phyloP scores from a whole-genome alignment of 30 jellyfish, hydroid and myxozoan species.

The Rhopilema esculentum region DNA sequence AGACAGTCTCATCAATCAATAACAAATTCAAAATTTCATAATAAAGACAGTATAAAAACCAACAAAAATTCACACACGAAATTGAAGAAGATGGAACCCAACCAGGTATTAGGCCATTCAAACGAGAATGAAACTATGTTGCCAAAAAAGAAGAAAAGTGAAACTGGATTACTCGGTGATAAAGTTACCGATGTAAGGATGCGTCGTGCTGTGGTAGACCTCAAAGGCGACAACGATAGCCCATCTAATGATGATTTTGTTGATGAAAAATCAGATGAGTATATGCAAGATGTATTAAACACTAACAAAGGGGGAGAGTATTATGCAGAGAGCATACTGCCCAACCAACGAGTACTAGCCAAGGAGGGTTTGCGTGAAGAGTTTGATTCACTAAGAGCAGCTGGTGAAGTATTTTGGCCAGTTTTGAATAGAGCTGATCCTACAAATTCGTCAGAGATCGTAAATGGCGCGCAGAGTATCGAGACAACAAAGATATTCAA shows the following conservation, averaged over 20 bases:
- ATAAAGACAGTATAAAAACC: not conserved
- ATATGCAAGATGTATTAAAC: conserved; percentile 35
- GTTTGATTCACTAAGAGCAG: conserved; percentile 84
- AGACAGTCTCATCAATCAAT: not conserved
- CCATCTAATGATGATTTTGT: not conserved
- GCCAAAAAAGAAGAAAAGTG: no score
- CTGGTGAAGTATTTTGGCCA: conserved; percentile 97
- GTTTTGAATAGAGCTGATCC: conserved; percentile 63
- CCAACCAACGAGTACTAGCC: conserved; percentile 82
- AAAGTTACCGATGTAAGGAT: no score
- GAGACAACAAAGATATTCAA: conserved; percentile 68
- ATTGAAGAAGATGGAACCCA: not conserved
- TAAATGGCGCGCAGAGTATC: conserved; percentile 35
- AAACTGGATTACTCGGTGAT: no score
- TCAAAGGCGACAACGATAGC: not conserved
- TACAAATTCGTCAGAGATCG: conserved; percentile 47
- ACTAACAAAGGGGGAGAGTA: conserved; percentile 40
- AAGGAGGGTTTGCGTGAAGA: conserved; percentile 92
- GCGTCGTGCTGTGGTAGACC: not conserved
- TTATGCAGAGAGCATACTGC: conserved; percentile 58
- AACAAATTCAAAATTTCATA: not conserved
- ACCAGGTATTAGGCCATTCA: not conserved
- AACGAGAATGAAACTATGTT: no score
- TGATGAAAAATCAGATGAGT: conserved; percentile 37
- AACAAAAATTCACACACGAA: not conserved